These are phyloP conservation scores for Lacerta viridis DNA, from an alignment of 2,797 vertebrate species.

Conservation along the genomic window DNA sequence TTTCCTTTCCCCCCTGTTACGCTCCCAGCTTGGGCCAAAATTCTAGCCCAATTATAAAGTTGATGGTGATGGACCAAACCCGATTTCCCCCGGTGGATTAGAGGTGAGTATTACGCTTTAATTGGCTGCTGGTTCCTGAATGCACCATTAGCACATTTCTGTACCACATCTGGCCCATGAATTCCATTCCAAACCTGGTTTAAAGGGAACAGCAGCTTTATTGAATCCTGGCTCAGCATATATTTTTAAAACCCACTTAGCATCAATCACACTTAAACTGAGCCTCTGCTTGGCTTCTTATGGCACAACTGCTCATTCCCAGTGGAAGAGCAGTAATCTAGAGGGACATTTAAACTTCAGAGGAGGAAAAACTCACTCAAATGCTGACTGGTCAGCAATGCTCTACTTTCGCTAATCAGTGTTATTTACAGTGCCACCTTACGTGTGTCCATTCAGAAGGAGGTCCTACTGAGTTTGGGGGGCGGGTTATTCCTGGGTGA, in stretches of 20 bases:
- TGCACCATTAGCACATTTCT: background rate
- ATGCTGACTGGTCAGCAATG: background rate
- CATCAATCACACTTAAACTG: background rate
- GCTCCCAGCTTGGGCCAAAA: background rate
- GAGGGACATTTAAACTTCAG: slow-evolving; percentile 8
- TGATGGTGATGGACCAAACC: background rate
- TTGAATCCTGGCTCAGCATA: background rate
- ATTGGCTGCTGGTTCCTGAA: background rate
- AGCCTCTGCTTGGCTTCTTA: background rate
- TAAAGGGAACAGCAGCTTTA: background rate
- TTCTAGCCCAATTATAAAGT: background rate
- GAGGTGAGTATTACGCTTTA: background rate
- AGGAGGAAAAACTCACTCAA: background rate
- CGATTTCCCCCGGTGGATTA: background rate
- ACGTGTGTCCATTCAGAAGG: background rate
- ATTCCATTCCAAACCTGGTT: background rate
- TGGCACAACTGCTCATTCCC: background rate
- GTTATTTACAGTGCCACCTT: background rate
- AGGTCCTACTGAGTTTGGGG: background rate
- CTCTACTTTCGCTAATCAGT: background rate
- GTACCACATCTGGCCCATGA: background rate
- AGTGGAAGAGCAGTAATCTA: slow-evolving; percentile 51
- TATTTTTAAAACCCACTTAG: background rate
- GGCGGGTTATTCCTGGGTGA: background rate
- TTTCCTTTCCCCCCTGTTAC: background rate